phyloP scores from a whole-genome alignment of 2,113 vertebrate genomes.

The Phrynosoma blainvillii region DNA sequence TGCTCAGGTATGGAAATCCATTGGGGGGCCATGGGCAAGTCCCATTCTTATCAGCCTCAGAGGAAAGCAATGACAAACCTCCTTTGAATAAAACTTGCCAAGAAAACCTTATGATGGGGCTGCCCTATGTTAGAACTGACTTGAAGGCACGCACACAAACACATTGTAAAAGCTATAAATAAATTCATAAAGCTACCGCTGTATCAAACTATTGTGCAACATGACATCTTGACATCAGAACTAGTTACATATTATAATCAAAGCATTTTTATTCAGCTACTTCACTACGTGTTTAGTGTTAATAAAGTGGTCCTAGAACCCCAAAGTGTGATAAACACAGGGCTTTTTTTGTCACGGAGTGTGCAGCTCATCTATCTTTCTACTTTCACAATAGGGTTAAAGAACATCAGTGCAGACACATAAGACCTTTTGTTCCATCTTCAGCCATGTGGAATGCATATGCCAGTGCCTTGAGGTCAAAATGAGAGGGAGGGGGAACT shows the following conservation, averaged over 20 bases:
- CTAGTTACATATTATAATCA: constrained; percentile 40
- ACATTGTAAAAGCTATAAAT: too few species aligned
- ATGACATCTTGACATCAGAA: not conserved
- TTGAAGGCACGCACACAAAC: too few species aligned
- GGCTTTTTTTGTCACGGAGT: constrained; percentile 45
- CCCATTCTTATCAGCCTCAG: too few species aligned
- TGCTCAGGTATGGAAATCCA: too few species aligned
- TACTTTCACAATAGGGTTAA: constrained; percentile 57
- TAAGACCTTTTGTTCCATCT: constrained; percentile 81
- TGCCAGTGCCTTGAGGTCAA: constrained; percentile 76
- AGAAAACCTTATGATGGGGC: too few species aligned
- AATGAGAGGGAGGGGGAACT: not conserved
- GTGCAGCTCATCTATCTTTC: constrained; percentile 40
- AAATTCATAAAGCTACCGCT: not conserved
- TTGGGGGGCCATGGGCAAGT: too few species aligned
- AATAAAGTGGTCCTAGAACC: constrained; percentile 42
- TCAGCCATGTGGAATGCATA: constrained; percentile 90
- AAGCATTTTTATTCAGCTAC: constrained; percentile 40
- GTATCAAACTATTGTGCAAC: constrained; percentile 18
- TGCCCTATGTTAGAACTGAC: too few species aligned
- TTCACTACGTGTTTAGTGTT: constrained; percentile 55
- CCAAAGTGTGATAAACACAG: constrained; percentile 49
- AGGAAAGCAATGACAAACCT: too few species aligned
- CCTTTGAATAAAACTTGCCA: too few species aligned
- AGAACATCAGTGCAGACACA: constrained; percentile 61